These are phyloP conservation scores for Trissolcus brochymenae DNA, from an alignment of 2,888 invertebrate species.

Conservation along the genomic window DNA sequence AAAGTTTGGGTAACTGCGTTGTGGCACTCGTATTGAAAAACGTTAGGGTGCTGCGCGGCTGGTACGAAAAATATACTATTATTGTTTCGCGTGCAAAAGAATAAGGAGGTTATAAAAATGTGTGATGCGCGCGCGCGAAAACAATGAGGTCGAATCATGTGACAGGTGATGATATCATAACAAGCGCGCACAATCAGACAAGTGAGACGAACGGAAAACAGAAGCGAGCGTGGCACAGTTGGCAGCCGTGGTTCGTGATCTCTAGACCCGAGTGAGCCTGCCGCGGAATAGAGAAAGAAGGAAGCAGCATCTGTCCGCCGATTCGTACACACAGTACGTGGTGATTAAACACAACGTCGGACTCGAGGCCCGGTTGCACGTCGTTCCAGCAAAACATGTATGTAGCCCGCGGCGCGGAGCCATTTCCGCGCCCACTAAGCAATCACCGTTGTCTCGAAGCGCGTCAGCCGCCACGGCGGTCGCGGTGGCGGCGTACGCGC, in stretches of 20 bases:
- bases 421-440: slow-evolving; percentile 25
- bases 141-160: background rate
- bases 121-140: background rate
- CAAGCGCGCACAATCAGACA: background rate
- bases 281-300: slow-evolving; percentile 63
- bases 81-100: background rate
- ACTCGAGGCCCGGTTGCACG: slow-evolving; percentile 68
- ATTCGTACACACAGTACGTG: slow-evolving; percentile 49
- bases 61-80: too few species aligned
- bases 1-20: too few species aligned
- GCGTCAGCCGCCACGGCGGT: background rate
- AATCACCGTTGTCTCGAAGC: background rate
- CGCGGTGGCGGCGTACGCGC: background rate
- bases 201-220: slow-evolving; percentile 7
- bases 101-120: background rate
- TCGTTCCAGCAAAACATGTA: slow-evolving; percentile 71
- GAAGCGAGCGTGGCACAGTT: slow-evolving; percentile 6
- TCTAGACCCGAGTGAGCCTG: slow-evolving; percentile 22
- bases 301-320: slow-evolving; percentile 57
- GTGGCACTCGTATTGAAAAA: too few species aligned
- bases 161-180: background rate
- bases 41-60: too few species aligned
- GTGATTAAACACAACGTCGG: slow-evolving; percentile 57
- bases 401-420: slow-evolving; percentile 59
- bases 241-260: slow-evolving; percentile 15